A percentile compares a stretch with the other conserved stretches of the same genome.
Conservation (phyloP, 1,140 invertebrate species). For the Zaprionus inermis region DNA sequence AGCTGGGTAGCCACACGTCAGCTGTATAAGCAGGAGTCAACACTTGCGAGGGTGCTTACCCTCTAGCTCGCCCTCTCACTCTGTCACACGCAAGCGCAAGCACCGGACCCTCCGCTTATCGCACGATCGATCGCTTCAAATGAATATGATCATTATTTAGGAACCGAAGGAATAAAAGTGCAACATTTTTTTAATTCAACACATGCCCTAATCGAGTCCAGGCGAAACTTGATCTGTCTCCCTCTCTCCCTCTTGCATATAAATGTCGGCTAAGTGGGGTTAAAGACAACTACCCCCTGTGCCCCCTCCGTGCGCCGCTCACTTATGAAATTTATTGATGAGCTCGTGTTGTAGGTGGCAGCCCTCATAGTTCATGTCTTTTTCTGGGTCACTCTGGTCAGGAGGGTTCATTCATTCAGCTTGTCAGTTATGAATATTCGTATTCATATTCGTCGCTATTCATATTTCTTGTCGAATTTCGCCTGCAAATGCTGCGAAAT, state of each 20-base stretch:
- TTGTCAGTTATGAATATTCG: slow-evolving; percentile 54
- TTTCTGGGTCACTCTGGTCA: slow-evolving; percentile 7
- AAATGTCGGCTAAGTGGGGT: slow-evolving; percentile 70
- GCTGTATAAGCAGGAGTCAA: slow-evolving; percentile 78
- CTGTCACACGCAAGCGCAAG: slow-evolving; percentile 37
- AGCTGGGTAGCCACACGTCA: slow-evolving; percentile 76
- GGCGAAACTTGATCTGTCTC: slow-evolving; percentile 66
- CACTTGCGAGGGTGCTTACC: slow-evolving; percentile 63
- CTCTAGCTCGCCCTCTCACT: background rate
- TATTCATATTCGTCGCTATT: slow-evolving; percentile 28
- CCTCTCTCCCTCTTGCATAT: slow-evolving; percentile 53
- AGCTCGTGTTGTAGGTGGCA: background rate
- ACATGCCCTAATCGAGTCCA: slow-evolving; percentile 71
- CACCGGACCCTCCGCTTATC: slow-evolving; percentile 57
- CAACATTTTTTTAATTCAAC: slow-evolving; percentile 79
- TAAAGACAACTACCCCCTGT: slow-evolving; percentile 28
- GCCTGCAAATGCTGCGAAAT: slow-evolving; percentile 71
- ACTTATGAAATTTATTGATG: slow-evolving; percentile 8
- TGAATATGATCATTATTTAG: slow-evolving; percentile 83
- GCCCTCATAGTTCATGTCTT: background rate
- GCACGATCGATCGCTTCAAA: slow-evolving; percentile 68
- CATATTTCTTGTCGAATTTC: slow-evolving; percentile 67
- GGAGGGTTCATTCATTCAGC: slow-evolving; percentile 17
- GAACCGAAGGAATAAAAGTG: slow-evolving; percentile 57
- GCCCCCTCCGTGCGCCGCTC: background rate